phyloP scores from a whole-genome alignment of 2,888 invertebrate species.

The Taphrorychus bicolor region DNA sequence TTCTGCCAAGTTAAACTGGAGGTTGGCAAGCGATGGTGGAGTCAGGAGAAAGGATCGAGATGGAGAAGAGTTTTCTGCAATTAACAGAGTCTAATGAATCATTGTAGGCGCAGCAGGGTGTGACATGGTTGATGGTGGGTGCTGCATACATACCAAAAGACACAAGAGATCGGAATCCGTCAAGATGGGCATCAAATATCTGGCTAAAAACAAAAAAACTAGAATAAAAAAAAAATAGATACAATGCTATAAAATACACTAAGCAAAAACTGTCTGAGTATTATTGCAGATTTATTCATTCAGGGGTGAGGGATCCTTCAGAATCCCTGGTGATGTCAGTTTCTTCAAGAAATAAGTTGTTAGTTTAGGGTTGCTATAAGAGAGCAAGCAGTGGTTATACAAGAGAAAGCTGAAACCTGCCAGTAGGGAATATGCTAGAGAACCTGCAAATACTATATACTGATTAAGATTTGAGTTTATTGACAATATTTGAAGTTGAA shows the following conservation, averaged over 20 bases:
- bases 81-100: constrained; percentile 6
- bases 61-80: neutral
- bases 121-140: neutral
- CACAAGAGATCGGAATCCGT: constrained; percentile 28
- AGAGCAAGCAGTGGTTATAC: no score
- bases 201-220: constrained; percentile 39
- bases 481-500: neutral
- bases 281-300: constrained; percentile 13
- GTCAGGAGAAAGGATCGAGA: neutral
- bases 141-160: constrained; percentile 28
- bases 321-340: neutral
- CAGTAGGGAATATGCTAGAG: no score
- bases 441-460: no score
- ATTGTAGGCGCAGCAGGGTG: neutral
- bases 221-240: constrained; percentile 27
- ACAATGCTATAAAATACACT: constrained; percentile 8
- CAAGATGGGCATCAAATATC: constrained; percentile 31
- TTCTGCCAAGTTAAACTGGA: no score
- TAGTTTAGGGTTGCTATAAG: neutral
- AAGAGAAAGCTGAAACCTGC: neutral
- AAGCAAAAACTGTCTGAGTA: neutral
- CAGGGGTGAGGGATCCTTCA: neutral
- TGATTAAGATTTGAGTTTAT: neutral
- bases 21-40: no score
- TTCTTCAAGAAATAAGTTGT: neutral